Evolutionary conservation across 2,113 vertebrate genomes (phyloP).

Genomic region (Oxyura jamaicensis): DNA sequence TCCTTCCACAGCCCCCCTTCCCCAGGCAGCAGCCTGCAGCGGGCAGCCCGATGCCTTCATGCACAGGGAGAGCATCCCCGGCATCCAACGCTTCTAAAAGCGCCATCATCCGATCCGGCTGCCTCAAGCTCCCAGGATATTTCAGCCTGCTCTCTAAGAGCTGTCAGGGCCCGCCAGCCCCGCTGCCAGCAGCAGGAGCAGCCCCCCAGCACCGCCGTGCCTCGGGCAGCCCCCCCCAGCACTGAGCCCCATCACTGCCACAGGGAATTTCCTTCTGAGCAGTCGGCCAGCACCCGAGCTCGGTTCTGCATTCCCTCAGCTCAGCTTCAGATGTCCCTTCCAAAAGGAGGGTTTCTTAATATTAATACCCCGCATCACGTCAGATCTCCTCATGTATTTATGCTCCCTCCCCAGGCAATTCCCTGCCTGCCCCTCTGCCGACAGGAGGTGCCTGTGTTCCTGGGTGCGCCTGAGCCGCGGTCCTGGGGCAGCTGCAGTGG

Average conservation of each 20-base stretch:
- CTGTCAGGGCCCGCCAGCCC: not conserved
- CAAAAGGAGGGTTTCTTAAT: not conserved
- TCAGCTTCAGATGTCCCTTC: not conserved
- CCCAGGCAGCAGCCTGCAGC: accelerated
- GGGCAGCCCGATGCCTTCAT: accelerated
- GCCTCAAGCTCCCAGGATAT: too few relatives aligned
- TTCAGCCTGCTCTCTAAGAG: not conserved
- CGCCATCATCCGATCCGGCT: accelerated
- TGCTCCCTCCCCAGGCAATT: not conserved
- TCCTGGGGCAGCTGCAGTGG: not conserved
- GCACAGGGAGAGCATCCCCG: accelerated
- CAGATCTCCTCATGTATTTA: not conserved
- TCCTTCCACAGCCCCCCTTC: accelerated
- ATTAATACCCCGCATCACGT: not conserved
- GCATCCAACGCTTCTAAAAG: accelerated
- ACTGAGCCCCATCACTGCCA: not conserved
- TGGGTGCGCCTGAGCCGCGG: not conserved
- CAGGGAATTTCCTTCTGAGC: accelerated
- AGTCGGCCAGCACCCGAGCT: not conserved
- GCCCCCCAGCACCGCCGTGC: accelerated
- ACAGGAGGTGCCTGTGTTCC: not conserved
- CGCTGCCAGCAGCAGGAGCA: accelerated
- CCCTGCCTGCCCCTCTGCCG: not conserved
- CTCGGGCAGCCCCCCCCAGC: not conserved
- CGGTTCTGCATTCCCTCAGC: not conserved